These are phyloP conservation scores for Clusia tigrina DNA, from an alignment of 2,888 invertebrate genomes.

Conservation along the genomic window DNA sequence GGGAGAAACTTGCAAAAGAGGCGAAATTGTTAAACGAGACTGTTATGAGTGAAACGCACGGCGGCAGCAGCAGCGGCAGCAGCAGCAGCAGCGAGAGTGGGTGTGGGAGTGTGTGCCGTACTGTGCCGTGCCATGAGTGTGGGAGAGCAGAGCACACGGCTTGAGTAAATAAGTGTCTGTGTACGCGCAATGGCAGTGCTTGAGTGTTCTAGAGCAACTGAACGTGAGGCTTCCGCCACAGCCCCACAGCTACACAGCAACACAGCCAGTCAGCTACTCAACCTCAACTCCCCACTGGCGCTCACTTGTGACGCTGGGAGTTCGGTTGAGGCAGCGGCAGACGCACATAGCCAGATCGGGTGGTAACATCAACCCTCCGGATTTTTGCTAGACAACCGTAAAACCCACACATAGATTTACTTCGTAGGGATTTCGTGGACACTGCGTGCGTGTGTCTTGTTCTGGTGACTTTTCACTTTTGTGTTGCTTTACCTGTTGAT, in stretches of 20 bases:
- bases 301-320: too few species aligned
- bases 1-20: not conserved
- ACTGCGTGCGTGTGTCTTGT: not conserved
- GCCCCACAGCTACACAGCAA: not conserved
- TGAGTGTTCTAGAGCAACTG: too few species aligned
- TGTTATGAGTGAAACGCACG: too few species aligned
- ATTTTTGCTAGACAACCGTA: slow-evolving; percentile 25
- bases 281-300: too few species aligned
- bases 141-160: too few species aligned
- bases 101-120: not conserved
- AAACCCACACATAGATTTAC: slow-evolving; percentile 14
- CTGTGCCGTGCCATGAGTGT: too few species aligned
- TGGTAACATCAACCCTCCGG: slow-evolving; percentile 14
- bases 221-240: not conserved
- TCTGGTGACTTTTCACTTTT: not conserved
- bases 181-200: too few species aligned
- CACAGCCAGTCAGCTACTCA: too few species aligned
- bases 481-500: slow-evolving; percentile 17
- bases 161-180: too few species aligned
- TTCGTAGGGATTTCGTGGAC: not conserved
- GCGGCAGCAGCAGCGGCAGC: too few species aligned
- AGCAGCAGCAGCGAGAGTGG: not conserved
- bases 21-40: not conserved
- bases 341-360: not conserved
- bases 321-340: too few species aligned